These are phyloP conservation scores for Sebastolobus altivelis DNA, from an alignment of 2,797 vertebrate genomes.

Conservation along the genomic window DNA sequence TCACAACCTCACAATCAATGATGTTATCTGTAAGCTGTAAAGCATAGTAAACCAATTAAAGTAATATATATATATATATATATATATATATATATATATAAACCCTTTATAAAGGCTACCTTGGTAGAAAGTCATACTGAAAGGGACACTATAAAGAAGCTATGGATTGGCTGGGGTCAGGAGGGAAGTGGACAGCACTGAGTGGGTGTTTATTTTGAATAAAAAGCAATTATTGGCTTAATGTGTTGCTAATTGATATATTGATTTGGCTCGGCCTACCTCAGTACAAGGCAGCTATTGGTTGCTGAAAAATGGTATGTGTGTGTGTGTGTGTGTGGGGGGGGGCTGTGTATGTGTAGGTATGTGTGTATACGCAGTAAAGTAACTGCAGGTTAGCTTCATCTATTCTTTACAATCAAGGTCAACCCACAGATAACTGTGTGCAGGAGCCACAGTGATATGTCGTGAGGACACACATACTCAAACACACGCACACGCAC, in stretches of 20 bases:
- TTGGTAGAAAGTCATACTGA: not conserved
- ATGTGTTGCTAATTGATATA: constrained; percentile 15
- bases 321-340: not conserved
- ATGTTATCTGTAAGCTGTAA: too few species aligned
- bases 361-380: not conserved
- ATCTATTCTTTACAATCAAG: constrained; percentile 5
- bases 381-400: not conserved
- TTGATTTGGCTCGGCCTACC: constrained; percentile 18
- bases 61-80: too few species aligned
- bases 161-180: constrained; percentile 12
- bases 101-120: too few species aligned
- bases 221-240: constrained; percentile 36
- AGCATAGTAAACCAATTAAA: too few species aligned
- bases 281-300: not conserved
- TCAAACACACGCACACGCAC: not conserved
- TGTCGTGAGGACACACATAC: not conserved
- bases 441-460: too few species aligned
- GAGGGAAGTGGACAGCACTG: not conserved
- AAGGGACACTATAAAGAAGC: not conserved
- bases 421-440: too few species aligned
- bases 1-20: too few species aligned
- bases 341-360: too few species aligned
- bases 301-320: too few species aligned
- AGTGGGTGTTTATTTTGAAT: constrained; percentile 33
- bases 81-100: too few species aligned